Conservation (phyloP, 2,113 vertebrate genomes). For the human (Homo sapiens) region DNA sequence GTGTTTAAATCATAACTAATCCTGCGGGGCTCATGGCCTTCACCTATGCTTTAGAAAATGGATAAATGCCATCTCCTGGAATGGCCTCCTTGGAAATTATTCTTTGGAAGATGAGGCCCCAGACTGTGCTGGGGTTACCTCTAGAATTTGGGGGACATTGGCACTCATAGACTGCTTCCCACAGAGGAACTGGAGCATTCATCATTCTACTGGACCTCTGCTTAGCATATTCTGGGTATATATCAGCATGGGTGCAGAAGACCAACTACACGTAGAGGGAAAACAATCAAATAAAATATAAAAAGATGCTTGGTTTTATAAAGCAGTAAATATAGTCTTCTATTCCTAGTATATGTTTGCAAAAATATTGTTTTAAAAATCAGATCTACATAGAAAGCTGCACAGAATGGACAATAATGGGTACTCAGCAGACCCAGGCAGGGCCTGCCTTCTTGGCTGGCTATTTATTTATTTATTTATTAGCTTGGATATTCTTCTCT, state of each 20-base stretch:
- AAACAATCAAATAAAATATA: background rate
- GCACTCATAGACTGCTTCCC: background rate
- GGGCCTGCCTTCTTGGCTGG: background rate
- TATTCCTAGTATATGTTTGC: background rate
- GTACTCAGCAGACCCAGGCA: background rate
- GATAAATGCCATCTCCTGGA: constrained; percentile 35
- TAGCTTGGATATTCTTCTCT: background rate
- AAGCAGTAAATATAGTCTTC: background rate
- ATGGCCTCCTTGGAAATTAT: background rate
- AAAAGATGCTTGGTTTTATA: background rate
- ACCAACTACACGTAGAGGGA: background rate
- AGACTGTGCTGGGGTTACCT: background rate
- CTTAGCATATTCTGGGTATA: background rate
- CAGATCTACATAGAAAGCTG: background rate
- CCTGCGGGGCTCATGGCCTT: constrained; percentile 62
- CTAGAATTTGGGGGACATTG: background rate
- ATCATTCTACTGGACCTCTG: background rate
- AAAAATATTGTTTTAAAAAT: background rate
- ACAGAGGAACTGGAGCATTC: background rate
- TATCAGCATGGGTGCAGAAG: background rate
- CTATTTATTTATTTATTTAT: background rate
- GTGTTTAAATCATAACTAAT: constrained; percentile 78
- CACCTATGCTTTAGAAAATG: constrained; percentile 60
- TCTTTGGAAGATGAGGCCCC: background rate
- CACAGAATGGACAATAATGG: background rate